Percentiles rank a stretch among this genome's conserved stretches.
Evolutionary conservation across 2,888 invertebrate genomes (phyloP).

Genomic region (Sinhomidia bicolor): DNA sequence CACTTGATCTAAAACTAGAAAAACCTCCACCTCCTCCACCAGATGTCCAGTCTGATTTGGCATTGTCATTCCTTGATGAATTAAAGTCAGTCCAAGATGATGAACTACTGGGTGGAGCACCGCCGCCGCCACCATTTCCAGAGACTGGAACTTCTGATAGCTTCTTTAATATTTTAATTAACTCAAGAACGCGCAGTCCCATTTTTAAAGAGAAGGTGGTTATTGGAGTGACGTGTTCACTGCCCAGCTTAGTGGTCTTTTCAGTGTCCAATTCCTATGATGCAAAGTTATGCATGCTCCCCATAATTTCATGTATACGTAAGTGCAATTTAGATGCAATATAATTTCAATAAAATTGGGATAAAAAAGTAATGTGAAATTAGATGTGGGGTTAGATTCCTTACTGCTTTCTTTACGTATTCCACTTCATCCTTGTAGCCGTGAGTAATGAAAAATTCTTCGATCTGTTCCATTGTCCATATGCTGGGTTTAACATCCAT

Average conservation of each 20-base stretch:
- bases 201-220: constrained; percentile 44
- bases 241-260: not conserved
- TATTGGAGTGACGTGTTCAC: not conserved
- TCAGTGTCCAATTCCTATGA: constrained; percentile 40
- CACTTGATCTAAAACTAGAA: not conserved
- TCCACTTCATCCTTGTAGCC: constrained; percentile 57
- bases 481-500: not conserved
- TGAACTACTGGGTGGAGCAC: not conserved
- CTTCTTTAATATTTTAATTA: constrained; percentile 43
- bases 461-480: constrained; percentile 51
- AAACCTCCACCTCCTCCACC: not conserved
- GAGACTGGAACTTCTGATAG: not conserved
- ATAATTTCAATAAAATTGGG: no score
- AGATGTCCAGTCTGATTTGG: not conserved
- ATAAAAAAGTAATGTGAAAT: not conserved
- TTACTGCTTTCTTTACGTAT: constrained; percentile 46
- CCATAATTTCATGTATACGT: not conserved
- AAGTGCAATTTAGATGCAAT: not conserved
- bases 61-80: not conserved
- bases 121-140: not conserved
- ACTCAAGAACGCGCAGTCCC: constrained; percentile 35
- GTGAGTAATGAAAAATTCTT: constrained; percentile 36
- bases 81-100: not conserved
- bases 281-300: not conserved
- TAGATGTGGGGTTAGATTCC: not conserved